A percentile compares a stretch with the other conserved stretches of the same genome.
phyloP scores from a whole-genome alignment of 2,797 vertebrate genomes.

The Percopsis omiscomaycus region DNA sequence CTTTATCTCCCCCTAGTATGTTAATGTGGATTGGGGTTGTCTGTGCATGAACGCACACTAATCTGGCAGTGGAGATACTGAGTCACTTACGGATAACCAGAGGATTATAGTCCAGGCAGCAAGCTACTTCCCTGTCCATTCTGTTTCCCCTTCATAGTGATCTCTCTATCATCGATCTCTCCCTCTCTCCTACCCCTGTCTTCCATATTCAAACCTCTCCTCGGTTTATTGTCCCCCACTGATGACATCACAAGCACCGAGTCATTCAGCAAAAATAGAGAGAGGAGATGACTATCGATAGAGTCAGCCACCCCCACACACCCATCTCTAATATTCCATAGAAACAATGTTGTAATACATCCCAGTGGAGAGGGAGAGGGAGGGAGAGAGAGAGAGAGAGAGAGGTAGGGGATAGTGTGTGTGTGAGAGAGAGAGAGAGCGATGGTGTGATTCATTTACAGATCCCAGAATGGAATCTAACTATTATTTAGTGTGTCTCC shows the following conservation, averaged over 20 bases:
- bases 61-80: conserved; percentile 9
- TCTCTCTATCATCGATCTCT: background rate
- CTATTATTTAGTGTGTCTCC: conserved; percentile 3
- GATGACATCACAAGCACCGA: conserved; percentile 13
- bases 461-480: conserved; percentile 1
- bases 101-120: conserved; percentile 9
- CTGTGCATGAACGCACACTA: background rate
- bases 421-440: background rate
- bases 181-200: background rate
- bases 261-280: conserved; percentile 1
- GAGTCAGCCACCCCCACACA: background rate
- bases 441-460: conserved; percentile 2
- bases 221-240: conserved; percentile 2
- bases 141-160: too few relatives aligned
- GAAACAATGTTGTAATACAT: background rate
- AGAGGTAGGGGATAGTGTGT: background rate
- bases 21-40: background rate
- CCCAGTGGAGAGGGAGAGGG: background rate
- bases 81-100: conserved; percentile 10
- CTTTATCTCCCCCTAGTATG: too few relatives aligned
- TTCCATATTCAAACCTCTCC: background rate
- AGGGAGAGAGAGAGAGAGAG: background rate
- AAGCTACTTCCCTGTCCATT: background rate
- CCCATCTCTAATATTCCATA: background rate
- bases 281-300: background rate